phyloP scores from a whole-genome alignment of 2,797 vertebrate species.

The Notolabrus celidotus region DNA sequence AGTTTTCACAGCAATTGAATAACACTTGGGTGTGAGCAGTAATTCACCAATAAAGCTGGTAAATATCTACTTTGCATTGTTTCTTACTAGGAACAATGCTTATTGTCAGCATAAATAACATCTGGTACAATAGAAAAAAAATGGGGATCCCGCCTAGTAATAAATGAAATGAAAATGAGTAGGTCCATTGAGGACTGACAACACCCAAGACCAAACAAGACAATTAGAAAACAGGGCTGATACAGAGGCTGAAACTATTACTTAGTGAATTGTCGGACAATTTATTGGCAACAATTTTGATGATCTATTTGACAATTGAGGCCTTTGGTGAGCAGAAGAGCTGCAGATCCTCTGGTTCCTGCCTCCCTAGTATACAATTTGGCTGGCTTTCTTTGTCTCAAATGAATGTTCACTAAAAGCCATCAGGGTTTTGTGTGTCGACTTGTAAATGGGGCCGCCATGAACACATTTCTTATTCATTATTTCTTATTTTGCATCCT shows the following conservation, averaged over 20 bases:
- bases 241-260: background rate
- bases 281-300: constrained; percentile 10
- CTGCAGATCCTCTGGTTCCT: too few species aligned
- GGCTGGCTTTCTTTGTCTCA: too few species aligned
- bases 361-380: too few species aligned
- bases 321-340: background rate
- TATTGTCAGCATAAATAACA: constrained; percentile 2
- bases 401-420: too few species aligned
- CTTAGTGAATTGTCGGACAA: background rate
- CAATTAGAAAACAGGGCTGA: constrained; percentile 1
- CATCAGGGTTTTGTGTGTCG: too few species aligned
- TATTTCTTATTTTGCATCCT: too few species aligned
- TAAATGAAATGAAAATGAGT: background rate
- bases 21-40: background rate
- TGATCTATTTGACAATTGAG: background rate
- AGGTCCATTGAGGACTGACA: background rate
- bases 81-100: background rate
- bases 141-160: background rate
- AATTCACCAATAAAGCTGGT: constrained; percentile 5
- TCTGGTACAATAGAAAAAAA: background rate
- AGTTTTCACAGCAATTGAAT: background rate
- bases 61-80: background rate
- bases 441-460: too few species aligned
- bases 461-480: too few species aligned
- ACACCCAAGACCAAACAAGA: background rate